A percentile compares a stretch with the other conserved stretches of the same genome.
These are phyloP conservation scores for Automeris io DNA, from an alignment of 2,888 invertebrate genomes.

Conservation along the genomic window DNA sequence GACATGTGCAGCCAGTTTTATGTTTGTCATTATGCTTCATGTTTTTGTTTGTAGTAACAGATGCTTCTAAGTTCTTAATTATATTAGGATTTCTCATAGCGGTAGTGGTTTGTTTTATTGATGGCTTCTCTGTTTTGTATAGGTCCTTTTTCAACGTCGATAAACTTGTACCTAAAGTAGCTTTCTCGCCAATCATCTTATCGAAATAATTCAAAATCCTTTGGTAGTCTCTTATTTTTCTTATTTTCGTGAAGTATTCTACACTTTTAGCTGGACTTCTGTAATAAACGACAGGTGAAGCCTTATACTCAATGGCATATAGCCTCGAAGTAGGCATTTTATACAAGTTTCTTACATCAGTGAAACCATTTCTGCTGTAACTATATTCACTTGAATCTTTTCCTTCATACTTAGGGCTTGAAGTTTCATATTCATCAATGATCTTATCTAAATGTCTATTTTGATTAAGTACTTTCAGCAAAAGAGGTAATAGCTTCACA, in stretches of 20 bases:
- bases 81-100: neutral
- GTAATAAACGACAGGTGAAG: slow-evolving; percentile 37
- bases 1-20: slow-evolving; percentile 33
- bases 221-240: slow-evolving; percentile 52
- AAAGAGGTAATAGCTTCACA: slow-evolving; percentile 44
- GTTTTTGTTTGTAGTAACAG: neutral
- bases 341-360: slow-evolving; percentile 35
- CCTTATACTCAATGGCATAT: slow-evolving; percentile 44
- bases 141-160: slow-evolving; percentile 21
- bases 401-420: slow-evolving; percentile 25
- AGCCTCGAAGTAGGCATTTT: slow-evolving; percentile 35
- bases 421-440: slow-evolving; percentile 36
- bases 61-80: neutral
- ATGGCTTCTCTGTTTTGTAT: slow-evolving; percentile 14
- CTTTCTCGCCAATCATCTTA: slow-evolving; percentile 51
- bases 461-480: slow-evolving; percentile 49
- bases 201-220: slow-evolving; percentile 53
- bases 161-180: slow-evolving; percentile 25
- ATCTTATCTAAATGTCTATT: slow-evolving; percentile 42
- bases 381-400: slow-evolving; percentile 29
- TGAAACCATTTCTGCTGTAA: slow-evolving; percentile 36
- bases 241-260: slow-evolving; percentile 52
- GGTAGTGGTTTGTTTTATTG: slow-evolving; percentile 1
- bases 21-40: neutral
- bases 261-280: slow-evolving; percentile 42